Evolutionary conservation across 2,797 vertebrate genomes (phyloP).

Genomic region (Agapornis canus): DNA sequence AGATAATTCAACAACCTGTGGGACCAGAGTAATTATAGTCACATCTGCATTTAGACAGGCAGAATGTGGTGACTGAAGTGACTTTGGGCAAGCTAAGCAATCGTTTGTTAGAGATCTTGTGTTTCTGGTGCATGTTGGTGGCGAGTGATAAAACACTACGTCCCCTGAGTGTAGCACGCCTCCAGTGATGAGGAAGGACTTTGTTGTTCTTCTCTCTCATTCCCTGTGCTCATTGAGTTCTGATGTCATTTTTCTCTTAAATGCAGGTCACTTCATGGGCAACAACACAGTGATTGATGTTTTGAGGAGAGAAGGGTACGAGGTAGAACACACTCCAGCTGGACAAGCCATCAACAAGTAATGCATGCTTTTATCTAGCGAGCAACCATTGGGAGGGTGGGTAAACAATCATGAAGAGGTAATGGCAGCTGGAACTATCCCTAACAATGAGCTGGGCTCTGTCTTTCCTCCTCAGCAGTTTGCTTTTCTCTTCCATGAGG

Average conservation of each 20-base stretch:
- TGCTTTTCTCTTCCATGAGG: not conserved
- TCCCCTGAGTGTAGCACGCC: not conserved
- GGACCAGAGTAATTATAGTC: not conserved
- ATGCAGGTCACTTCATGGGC: slow-evolving; percentile 91
- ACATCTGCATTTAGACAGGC: not conserved
- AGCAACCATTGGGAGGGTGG: not conserved
- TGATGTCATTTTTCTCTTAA: slow-evolving; percentile 61
- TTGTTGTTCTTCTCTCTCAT: not conserved
- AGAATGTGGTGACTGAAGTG: not conserved
- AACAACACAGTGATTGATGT: slow-evolving; percentile 91
- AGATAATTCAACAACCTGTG: not conserved
- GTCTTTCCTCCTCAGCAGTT: not conserved
- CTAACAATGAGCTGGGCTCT: not conserved
- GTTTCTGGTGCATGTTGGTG: not conserved
- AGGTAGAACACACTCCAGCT: slow-evolving; percentile 87
- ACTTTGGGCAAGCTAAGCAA: not conserved
- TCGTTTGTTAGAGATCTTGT: not conserved
- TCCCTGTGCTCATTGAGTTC: not conserved
- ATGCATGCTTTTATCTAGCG: slow-evolving; percentile 15
- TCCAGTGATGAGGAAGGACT: not conserved
- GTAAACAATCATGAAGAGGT: not conserved
- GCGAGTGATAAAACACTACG: not conserved
- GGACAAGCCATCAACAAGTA: slow-evolving; percentile 87
- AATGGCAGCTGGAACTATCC: not conserved
- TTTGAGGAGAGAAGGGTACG: slow-evolving; percentile 85